phyloP scores from a whole-genome alignment of 2,888 invertebrate species.

The Drosophila villosipedis region DNA sequence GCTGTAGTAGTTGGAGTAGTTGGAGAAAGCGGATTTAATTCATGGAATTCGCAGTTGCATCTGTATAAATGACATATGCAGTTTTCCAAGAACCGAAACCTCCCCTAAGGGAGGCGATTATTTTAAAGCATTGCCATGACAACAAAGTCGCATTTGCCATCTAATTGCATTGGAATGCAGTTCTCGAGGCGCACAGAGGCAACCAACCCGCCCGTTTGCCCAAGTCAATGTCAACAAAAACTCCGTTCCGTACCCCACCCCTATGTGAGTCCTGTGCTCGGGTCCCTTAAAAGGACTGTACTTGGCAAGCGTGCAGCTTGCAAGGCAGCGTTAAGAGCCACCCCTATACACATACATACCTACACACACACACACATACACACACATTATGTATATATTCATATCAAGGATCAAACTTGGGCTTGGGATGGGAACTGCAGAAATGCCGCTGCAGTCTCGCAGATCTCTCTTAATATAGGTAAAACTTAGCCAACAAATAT shows the following conservation, averaged over 20 bases:
- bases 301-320: constrained; percentile 67
- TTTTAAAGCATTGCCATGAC: constrained; percentile 46
- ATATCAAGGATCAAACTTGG: constrained; percentile 56
- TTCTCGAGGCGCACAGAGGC: constrained; percentile 30
- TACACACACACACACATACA: not conserved
- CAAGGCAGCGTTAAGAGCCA: constrained; percentile 64
- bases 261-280: constrained; percentile 33
- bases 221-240: constrained; percentile 75
- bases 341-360: constrained; percentile 50
- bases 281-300: constrained; percentile 56
- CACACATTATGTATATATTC: constrained; percentile 2
- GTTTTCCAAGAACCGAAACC: constrained; percentile 69
- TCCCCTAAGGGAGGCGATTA: constrained; percentile 54
- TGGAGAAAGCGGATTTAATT: constrained; percentile 22
- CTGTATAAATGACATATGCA: constrained; percentile 51
- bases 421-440: constrained; percentile 33
- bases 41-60: constrained; percentile 5
- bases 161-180: constrained; percentile 76
- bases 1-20: constrained; percentile 1
- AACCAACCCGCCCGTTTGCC: constrained; percentile 51
- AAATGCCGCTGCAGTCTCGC: constrained; percentile 51
- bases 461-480: constrained; percentile 18
- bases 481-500: constrained; percentile 19
- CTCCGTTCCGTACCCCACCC: constrained; percentile 51
- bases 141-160: constrained; percentile 55